Base-by-base conservation (phyloP, 2,888 invertebrate genomes). In the Protophormia terraenovae region DNA sequence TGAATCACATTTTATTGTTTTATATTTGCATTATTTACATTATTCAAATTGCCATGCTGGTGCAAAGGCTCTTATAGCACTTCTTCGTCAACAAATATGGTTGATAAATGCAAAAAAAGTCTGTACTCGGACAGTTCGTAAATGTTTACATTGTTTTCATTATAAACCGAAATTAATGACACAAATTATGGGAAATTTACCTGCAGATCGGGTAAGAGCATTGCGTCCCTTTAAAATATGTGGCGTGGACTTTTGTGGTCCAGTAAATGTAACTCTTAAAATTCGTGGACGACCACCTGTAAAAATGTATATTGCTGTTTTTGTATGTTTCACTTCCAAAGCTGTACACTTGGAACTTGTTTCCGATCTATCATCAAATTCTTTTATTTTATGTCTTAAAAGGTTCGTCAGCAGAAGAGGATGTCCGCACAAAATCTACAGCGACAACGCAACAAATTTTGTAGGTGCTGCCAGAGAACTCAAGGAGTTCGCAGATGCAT, bases 361-460 rank as follows among this genome's bases (percentile, higher is more conserved):
- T 7, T 69, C 77, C 1, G 84, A 84, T 58, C 41, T 87, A 19
- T 66, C 87, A 4, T 38, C 80, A 10, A 72, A 86, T 8, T 83
- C 71, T 16, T 87, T 87, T n/a, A n/a, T 62, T 72, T 87, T n/a
- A 84, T 78, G 5, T 71, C 82, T 27, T 86, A 5, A 83, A 83
- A 72, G 0, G 83, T 80, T 8, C 45, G 88, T 8, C 47, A n/a
- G n/a, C n/a, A n/a, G 87, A 53, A 85, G 86, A 0, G 4, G 84
- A 4, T 87, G 84, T 24, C 8, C 29, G 1, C 47, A n/a, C n/a
- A n/a, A 76, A 8, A 35, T 87, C 1, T 77, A 72, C 47, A 86
- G 86, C 27, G 83, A 87, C 35, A 87, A 87, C 64, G 86, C 80
- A 10, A 86, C 83, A n/a, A 87, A 86, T 60, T 87, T 87, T 53